Percentiles rank a stretch among this genome's conserved stretches.
phyloP scores from a whole-genome alignment of 1,140 invertebrate species.

The Drosophila repleta region DNA sequence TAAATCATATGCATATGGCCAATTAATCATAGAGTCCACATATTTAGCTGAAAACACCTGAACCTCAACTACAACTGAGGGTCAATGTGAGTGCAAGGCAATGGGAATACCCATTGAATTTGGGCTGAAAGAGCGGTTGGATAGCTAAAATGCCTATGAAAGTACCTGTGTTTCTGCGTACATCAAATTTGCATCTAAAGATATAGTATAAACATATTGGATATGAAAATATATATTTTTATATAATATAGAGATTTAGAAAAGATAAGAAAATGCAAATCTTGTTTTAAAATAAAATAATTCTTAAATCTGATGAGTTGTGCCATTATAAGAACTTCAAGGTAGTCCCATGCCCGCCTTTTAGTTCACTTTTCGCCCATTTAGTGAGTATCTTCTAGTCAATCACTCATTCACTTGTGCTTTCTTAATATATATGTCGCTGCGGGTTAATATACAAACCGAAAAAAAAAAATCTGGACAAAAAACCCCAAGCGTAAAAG shows the following conservation, averaged over 20 bases:
- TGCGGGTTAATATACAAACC: conserved; percentile 13
- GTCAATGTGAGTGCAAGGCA: background rate
- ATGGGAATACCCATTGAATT: background rate
- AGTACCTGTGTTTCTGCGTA: too few relatives aligned
- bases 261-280: too few relatives aligned
- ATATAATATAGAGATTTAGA: too few relatives aligned
- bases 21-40: conserved; percentile 66
- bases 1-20: conserved; percentile 64
- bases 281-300: too few relatives aligned
- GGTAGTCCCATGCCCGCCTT: background rate
- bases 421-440: conserved; percentile 32
- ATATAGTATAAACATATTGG: too few relatives aligned
- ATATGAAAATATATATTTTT: too few relatives aligned
- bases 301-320: too few relatives aligned
- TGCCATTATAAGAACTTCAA: too few relatives aligned
- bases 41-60: conserved; percentile 58
- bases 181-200: too few relatives aligned
- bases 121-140: background rate
- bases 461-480: conserved; percentile 35
- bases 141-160: too few relatives aligned
- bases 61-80: conserved; percentile 21
- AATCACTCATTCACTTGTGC: background rate
- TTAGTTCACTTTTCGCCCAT: background rate
- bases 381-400: conserved; percentile 5
- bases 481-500: conserved; percentile 53